These are phyloP conservation scores for Eugnorisma glareosa DNA, from an alignment of 2,888 invertebrate genomes.

Conservation along the genomic window DNA sequence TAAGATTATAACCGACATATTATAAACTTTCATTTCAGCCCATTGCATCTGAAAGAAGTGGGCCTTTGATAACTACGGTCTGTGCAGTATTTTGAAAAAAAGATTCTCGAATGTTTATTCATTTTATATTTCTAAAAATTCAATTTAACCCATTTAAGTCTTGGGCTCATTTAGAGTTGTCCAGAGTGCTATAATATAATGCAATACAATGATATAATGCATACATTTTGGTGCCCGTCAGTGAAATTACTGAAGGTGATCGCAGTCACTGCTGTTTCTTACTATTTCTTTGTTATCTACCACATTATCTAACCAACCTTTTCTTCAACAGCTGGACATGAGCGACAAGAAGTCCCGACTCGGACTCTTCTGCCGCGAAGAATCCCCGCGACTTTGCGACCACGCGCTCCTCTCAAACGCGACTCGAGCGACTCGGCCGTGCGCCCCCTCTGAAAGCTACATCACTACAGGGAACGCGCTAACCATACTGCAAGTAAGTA, in stretches of 20 bases:
- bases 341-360: constrained; percentile 91
- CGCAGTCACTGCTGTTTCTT: background rate
- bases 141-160: background rate
- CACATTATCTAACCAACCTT: background rate
- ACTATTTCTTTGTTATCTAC: background rate
- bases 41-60: too few species aligned
- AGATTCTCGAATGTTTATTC: too few species aligned
- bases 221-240: background rate
- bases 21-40: background rate
- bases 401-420: constrained; percentile 94
- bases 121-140: too few species aligned
- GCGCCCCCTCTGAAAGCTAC: constrained; percentile 94
- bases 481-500: constrained; percentile 92
- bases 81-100: too few species aligned
- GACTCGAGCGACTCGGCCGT: constrained; percentile 93
- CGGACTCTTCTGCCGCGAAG: constrained; percentile 94
- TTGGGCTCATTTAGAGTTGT: background rate
- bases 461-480: constrained; percentile 94
- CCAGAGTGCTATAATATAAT: too few species aligned
- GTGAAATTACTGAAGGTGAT: background rate
- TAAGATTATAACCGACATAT: background rate
- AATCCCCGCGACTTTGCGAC: constrained; percentile 94
- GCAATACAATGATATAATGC: too few species aligned
- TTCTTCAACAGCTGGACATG: constrained; percentile 83
- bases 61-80: too few species aligned